Evolutionary conservation across 1,140 invertebrate species (phyloP).

Genomic region (Tetragonula clypearis): DNA sequence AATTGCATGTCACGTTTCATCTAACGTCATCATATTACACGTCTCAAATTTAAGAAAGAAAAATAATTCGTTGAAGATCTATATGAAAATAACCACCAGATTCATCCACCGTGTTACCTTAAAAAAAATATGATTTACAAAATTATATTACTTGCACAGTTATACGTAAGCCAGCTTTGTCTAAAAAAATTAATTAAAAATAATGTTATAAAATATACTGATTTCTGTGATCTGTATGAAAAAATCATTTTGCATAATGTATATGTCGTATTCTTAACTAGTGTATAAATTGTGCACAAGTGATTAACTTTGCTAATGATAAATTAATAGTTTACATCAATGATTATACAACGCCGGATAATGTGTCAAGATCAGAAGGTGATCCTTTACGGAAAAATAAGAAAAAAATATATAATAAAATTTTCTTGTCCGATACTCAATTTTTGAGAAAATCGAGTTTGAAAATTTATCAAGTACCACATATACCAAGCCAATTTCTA

Average conservation of each 20-base stretch:
- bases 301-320: not conserved
- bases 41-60: constrained; percentile 13
- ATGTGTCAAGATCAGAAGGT: too few species aligned
- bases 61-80: not conserved
- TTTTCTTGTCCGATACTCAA: too few species aligned
- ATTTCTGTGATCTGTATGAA: not conserved
- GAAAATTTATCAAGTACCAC: too few species aligned
- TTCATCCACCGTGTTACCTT: not conserved
- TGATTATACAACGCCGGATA: too few species aligned
- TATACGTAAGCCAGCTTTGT: not conserved
- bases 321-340: not conserved
- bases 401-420: too few species aligned
- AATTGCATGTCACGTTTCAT: constrained; percentile 21
- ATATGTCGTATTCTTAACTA: not conserved
- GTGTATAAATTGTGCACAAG: not conserved
- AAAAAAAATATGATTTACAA: not conserved
- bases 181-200: not conserved
- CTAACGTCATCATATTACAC: not conserved
- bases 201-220: not conserved
- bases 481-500: too few species aligned
- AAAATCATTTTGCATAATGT: not conserved
- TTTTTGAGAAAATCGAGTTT: too few species aligned
- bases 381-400: too few species aligned
- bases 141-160: not conserved
- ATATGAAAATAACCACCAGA: not conserved